phyloP scores from a whole-genome alignment of 2,888 invertebrate genomes.

The Cerceris rybyensis region DNA sequence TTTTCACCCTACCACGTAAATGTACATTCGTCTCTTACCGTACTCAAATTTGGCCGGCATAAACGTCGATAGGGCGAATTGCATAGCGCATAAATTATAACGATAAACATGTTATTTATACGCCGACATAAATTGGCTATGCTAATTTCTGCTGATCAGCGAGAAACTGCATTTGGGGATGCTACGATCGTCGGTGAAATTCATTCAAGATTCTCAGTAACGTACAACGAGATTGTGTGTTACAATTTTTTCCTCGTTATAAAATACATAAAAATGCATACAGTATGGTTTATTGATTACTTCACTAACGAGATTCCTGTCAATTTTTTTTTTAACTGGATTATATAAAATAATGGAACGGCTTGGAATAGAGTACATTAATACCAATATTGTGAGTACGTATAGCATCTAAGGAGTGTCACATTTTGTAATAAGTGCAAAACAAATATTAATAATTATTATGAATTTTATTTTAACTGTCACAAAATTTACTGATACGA shows the following conservation, averaged over 20 bases:
- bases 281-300: too few relatives aligned
- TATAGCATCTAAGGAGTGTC: too few relatives aligned
- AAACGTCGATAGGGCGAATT: conserved; percentile 67
- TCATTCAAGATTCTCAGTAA: conserved; percentile 36
- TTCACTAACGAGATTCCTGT: too few relatives aligned
- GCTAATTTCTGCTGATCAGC: conserved; percentile 81
- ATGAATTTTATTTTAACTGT: too few relatives aligned
- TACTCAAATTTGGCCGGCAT: conserved; percentile 66
- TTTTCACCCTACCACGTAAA: conserved; percentile 40
- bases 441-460: too few relatives aligned
- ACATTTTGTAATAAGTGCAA: too few relatives aligned
- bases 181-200: conserved; percentile 55
- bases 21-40: conserved; percentile 52
- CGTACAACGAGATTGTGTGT: not conserved
- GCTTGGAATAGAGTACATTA: too few relatives aligned
- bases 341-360: too few relatives aligned
- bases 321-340: too few relatives aligned
- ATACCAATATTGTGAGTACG: too few relatives aligned
- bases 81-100: conserved; percentile 79
- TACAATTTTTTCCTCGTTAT: not conserved
- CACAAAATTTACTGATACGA: too few relatives aligned
- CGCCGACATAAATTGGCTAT: conserved; percentile 80
- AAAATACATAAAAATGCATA: not conserved
- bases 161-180: conserved; percentile 72
- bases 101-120: conserved; percentile 81